A percentile compares a stretch with the other conserved stretches of the same genome.
phyloP scores from a whole-genome alignment of 2,888 invertebrate species.

The Gnatocerus cornutus region DNA sequence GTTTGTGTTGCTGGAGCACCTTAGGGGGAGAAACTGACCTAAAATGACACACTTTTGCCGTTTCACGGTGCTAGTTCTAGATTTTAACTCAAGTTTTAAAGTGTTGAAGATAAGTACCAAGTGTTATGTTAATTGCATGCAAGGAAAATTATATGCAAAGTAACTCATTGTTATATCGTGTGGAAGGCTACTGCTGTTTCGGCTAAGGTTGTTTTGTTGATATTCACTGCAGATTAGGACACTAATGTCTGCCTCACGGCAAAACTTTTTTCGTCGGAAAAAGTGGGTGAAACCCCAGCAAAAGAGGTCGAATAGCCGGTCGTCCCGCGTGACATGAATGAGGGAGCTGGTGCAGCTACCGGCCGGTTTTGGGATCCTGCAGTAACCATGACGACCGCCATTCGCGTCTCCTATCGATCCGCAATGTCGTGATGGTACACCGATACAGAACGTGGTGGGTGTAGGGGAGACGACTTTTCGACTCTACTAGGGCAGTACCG shows the following conservation, averaged over 20 bases:
- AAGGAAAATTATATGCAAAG: too few species aligned
- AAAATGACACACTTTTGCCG: not conserved
- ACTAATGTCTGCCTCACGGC: too few species aligned
- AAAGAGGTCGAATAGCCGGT: conserved; percentile 5
- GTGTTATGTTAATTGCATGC: too few species aligned
- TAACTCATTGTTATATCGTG: not conserved
- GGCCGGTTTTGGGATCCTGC: conserved; percentile 57
- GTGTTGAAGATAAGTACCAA: not conserved
- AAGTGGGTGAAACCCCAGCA: not conserved
- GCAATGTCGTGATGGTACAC: conserved; percentile 35
- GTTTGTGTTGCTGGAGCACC: conserved; percentile 27
- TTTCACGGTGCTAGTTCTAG: not conserved
- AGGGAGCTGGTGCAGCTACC: conserved; percentile 27
- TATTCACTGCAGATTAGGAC: too few species aligned
- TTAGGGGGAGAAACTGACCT: conserved; percentile 4
- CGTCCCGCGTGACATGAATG: conserved; percentile 19
- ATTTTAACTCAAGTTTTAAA: not conserved
- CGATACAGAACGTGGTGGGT: conserved; percentile 27
- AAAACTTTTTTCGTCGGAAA: too few species aligned
- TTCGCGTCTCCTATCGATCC: conserved; percentile 61
- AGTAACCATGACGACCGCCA: conserved; percentile 59
- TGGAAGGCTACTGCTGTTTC: not conserved
- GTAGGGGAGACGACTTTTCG: conserved; percentile 6
- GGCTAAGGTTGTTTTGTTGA: not conserved
- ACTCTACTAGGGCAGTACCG: not conserved